Conservation (phyloP, 2,888 invertebrate species). For the Spilosoma lubricipeda region DNA sequence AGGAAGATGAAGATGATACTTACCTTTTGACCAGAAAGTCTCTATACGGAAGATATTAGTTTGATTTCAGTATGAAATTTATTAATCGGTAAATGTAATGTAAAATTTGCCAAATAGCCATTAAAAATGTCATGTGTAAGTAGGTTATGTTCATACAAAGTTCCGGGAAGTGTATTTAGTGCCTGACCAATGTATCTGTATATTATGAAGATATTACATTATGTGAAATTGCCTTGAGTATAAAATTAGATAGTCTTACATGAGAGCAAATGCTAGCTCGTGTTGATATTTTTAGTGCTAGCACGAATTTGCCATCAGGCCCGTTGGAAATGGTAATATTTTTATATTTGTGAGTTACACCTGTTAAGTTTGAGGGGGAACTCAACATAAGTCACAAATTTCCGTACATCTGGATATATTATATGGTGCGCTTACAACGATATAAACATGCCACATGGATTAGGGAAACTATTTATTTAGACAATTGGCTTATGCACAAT, state of each 20-base stretch:
- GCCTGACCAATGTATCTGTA: constrained; percentile 71
- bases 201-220: constrained; percentile 76
- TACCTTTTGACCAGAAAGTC: too few relatives aligned
- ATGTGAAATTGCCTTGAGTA: constrained; percentile 73
- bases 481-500: too few relatives aligned
- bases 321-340: not conserved
- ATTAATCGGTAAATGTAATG: not conserved
- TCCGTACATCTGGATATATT: not conserved
- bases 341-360: not conserved
- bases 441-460: not conserved
- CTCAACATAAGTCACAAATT: not conserved
- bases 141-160: constrained; percentile 41
- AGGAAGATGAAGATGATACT: too few relatives aligned
- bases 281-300: constrained; percentile 59
- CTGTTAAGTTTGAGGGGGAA: not conserved
- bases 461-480: too few relatives aligned
- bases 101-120: not conserved
- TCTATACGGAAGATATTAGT: not conserved
- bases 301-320: constrained; percentile 40
- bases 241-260: constrained; percentile 75
- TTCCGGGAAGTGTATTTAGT: constrained; percentile 64
- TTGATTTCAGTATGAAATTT: not conserved
- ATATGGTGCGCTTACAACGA: not conserved
- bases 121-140: constrained; percentile 12
- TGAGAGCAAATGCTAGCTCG: constrained; percentile 64